These are phyloP conservation scores for Myotis planiceps DNA, from an alignment of 2,797 vertebrate species.

Conservation along the genomic window DNA sequence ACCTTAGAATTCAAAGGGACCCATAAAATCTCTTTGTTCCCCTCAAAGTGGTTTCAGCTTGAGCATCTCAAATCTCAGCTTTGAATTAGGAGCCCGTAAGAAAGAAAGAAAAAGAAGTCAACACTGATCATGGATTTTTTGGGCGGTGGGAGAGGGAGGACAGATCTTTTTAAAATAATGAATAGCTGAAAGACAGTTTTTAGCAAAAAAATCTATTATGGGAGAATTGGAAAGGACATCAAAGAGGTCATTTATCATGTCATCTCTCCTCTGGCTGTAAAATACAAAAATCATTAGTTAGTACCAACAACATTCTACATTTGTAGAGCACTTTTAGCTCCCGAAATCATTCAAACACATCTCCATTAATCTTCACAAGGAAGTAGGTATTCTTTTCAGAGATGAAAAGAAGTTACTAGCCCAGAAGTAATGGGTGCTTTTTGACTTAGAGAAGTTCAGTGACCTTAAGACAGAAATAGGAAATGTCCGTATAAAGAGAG, in stretches of 20 bases:
- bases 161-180: not conserved
- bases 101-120: not conserved
- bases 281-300: conserved; percentile 10
- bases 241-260: not conserved
- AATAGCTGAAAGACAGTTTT: not conserved
- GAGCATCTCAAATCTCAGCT: not conserved
- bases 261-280: not conserved
- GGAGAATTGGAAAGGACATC: not conserved
- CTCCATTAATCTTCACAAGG: not conserved
- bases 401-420: not conserved
- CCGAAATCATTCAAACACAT: conserved; percentile 12
- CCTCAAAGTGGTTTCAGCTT: not conserved
- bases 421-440: not conserved
- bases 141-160: not conserved
- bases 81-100: not conserved
- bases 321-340: not conserved
- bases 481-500: not conserved
- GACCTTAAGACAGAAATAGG: not conserved
- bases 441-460: not conserved
- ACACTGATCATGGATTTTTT: not conserved
- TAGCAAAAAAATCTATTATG: not conserved
- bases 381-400: not conserved
- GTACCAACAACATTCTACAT: not conserved
- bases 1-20: not conserved
- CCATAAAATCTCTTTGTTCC: not conserved